Conservation (phyloP, 1,140 invertebrate genomes). For the Diachasmimorpha longicaudata region DNA sequence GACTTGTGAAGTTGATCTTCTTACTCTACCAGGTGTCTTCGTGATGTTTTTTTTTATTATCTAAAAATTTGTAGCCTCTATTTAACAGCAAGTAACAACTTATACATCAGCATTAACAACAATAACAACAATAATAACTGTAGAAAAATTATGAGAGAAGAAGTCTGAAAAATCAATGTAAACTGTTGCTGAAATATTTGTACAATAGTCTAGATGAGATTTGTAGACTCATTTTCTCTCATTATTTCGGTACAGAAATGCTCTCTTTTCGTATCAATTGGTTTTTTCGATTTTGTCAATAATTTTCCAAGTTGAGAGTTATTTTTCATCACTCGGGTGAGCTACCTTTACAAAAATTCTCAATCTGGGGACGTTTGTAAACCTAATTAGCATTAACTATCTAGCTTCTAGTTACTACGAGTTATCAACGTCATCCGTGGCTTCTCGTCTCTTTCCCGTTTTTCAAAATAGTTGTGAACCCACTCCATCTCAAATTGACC, state of each 20-base stretch:
- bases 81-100: conserved; percentile 22
- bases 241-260: background rate
- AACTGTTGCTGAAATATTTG: background rate
- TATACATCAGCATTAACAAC: conserved; percentile 24
- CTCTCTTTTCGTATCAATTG: background rate
- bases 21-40: conserved; percentile 6
- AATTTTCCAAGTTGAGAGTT: background rate
- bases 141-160: background rate
- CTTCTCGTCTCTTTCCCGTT: background rate
- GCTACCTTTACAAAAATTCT: conserved; percentile 25
- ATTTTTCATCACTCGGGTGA: background rate
- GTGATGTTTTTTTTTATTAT: background rate
- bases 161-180: background rate
- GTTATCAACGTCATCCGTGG: background rate
- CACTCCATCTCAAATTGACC: background rate
- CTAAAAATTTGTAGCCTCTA: conserved; percentile 13
- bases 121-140: conserved; percentile 25
- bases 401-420: background rate
- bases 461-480: background rate
- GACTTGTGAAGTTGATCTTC: background rate
- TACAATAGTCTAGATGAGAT: too few species aligned
- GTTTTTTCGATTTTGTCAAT: background rate
- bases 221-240: background rate
- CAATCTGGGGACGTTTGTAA: conserved; percentile 9
- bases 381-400: background rate